Conservation (phyloP, 1,140 invertebrate species). For the Leptestheria dahalacensis region DNA sequence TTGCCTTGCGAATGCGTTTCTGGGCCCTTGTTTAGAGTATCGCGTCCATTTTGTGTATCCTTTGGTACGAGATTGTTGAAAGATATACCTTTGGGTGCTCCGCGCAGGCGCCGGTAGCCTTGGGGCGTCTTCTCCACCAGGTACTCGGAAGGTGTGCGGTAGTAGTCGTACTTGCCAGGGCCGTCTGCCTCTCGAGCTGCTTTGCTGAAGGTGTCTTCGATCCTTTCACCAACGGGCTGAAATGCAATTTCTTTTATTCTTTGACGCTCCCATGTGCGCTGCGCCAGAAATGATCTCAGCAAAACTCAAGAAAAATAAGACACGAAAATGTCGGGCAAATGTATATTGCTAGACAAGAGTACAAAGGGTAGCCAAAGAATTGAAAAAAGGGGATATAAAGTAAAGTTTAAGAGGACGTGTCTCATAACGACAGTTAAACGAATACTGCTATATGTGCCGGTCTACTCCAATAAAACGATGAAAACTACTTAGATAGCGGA, state of each 20-base stretch:
- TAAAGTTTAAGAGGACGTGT: no score
- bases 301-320: no score
- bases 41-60: not conserved
- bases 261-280: not conserved
- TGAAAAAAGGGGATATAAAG: no score
- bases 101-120: conserved; percentile 19
- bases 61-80: no score
- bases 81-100: conserved; percentile 19
- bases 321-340: no score
- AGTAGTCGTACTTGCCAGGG: conserved; percentile 7
- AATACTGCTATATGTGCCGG: no score
- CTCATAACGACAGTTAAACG: no score
- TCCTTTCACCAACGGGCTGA: not conserved
- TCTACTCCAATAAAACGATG: no score
- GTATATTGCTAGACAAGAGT: no score
- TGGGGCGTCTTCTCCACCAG: conserved; percentile 18
- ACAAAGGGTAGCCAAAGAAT: no score
- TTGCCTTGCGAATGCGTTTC: not conserved
- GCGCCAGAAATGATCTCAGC: no score
- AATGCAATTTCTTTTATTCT: not conserved
- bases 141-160: conserved; percentile 13
- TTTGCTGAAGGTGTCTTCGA: conserved; percentile 1
- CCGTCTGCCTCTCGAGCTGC: conserved; percentile 6
- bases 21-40: not conserved
- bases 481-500: not conserved